phyloP scores from a whole-genome alignment of 1,140 invertebrate species.

The Sesamia nonagrioides region DNA sequence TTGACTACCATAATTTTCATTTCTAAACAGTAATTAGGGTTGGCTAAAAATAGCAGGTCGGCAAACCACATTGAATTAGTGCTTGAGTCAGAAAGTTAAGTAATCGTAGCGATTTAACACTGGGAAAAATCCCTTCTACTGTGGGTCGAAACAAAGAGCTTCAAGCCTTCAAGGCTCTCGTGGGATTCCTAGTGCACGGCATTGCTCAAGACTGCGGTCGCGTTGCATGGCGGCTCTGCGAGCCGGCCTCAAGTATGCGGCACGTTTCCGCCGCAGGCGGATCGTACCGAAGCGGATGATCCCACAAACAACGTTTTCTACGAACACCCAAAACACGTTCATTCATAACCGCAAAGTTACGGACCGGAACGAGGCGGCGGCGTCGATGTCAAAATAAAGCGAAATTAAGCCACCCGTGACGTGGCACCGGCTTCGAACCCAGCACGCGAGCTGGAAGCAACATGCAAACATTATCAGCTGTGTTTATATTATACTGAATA shows the following conservation, averaged over 20 bases:
- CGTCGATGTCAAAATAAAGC: slow-evolving; percentile 65
- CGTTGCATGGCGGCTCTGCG: slow-evolving; percentile 55
- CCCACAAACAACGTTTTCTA: slow-evolving; percentile 68
- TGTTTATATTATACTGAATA: slow-evolving; percentile 43
- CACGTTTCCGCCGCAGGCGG: slow-evolving; percentile 65
- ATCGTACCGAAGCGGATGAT: slow-evolving; percentile 60
- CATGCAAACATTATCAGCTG: slow-evolving; percentile 37
- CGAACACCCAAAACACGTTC: slow-evolving; percentile 71
- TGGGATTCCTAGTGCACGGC: slow-evolving; percentile 59
- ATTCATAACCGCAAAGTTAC: slow-evolving; percentile 68
- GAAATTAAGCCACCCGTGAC: slow-evolving; percentile 58
- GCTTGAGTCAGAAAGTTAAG: slow-evolving; percentile 57
- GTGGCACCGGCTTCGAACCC: slow-evolving; percentile 17
- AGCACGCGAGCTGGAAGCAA: slow-evolving; percentile 23
- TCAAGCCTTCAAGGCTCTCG: slow-evolving; percentile 68
- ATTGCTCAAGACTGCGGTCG: slow-evolving; percentile 72
- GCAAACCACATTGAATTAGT: slow-evolving; percentile 60
- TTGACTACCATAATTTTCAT: slow-evolving; percentile 1
- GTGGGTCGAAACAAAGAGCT: slow-evolving; percentile 61
- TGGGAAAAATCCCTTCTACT: slow-evolving; percentile 58
- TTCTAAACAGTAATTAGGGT: slow-evolving; percentile 37
- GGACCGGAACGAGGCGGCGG: slow-evolving; percentile 62
- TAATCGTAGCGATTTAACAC: slow-evolving; percentile 51
- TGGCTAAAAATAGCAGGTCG: slow-evolving; percentile 39
- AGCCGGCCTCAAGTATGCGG: slow-evolving; percentile 59